Conservation (phyloP, 1,140 invertebrate genomes). For the Arion vulgaris region DNA sequence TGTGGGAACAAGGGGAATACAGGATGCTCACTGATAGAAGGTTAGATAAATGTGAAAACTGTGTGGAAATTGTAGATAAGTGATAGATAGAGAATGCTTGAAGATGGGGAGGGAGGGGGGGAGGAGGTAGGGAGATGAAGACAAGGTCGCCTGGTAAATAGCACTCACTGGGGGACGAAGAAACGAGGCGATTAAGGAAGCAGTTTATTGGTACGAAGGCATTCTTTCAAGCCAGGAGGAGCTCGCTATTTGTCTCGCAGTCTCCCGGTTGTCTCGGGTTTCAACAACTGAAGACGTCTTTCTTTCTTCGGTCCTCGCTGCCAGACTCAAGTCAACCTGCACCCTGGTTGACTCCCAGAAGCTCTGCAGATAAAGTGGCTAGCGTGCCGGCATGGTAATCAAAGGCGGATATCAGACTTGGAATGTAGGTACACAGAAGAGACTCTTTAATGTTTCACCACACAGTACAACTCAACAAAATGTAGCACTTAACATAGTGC, state of each 20-base stretch:
- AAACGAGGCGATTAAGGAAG: not conserved
- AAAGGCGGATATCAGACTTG: not conserved
- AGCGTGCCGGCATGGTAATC: not conserved
- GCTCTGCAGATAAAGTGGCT: not conserved
- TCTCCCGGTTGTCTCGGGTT: not conserved
- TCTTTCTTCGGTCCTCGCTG: conserved; percentile 14
- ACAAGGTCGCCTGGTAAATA: not conserved
- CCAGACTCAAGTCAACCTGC: not conserved
- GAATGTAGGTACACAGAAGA: not conserved
- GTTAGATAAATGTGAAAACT: not conserved
- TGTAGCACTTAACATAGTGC: too few relatives aligned
- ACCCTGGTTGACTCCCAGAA: not conserved
- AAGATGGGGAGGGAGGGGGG: not conserved
- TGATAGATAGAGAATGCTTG: not conserved
- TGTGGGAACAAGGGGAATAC: too few relatives aligned
- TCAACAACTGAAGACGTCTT: not conserved
- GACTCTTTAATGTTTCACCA: too few relatives aligned
- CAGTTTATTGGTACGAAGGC: not conserved
- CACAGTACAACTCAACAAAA: too few relatives aligned
- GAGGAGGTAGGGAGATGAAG: not conserved
- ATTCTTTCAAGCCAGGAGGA: not conserved
- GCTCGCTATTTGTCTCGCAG: conserved; percentile 7
- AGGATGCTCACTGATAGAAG: not conserved
- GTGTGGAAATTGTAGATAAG: not conserved
- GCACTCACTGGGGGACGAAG: not conserved